Conservation (phyloP, 1,140 invertebrate species). For the Drosophila ananassae region DNA sequence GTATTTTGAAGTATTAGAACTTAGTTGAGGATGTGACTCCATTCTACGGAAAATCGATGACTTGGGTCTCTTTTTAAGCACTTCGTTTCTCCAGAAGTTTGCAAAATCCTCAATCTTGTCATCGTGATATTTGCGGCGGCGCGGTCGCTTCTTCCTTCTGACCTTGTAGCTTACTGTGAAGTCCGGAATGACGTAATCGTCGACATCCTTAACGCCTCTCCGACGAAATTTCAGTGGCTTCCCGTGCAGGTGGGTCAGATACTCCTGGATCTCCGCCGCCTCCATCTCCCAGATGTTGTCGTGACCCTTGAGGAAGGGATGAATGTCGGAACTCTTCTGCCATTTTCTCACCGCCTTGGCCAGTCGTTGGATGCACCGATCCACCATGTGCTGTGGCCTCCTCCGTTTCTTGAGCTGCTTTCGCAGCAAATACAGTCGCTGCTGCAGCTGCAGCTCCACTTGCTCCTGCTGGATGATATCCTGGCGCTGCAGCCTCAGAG, state of each 20-base stretch:
- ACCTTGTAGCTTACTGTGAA: conserved; percentile 6
- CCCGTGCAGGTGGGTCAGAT: neutral
- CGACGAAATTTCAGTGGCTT: neutral
- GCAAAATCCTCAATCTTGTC: neutral
- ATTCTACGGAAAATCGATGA: neutral
- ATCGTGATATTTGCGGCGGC: neutral
- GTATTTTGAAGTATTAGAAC: too few relatives aligned
- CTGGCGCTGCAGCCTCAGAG: conserved; percentile 6
- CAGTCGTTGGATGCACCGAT: neutral
- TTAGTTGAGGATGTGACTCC: too few relatives aligned
- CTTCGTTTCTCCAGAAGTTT: neutral
- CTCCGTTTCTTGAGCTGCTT: conserved; percentile 15
- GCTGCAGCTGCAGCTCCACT: conserved; percentile 6
- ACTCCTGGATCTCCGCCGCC: conserved; percentile 9
- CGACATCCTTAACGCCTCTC: neutral
- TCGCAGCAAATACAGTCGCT: conserved; percentile 5
- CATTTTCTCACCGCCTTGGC: conserved; percentile 8
- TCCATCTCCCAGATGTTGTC: conserved; percentile 30
- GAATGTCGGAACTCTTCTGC: neutral
- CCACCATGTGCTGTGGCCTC: neutral
- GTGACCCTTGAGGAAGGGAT: neutral
- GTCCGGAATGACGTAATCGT: neutral
- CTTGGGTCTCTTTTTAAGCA: neutral
- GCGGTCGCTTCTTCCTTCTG: neutral
- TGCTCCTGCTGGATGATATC: conserved; percentile 2